phyloP scores from a whole-genome alignment of 2,888 invertebrate genomes.

The Pedicia rivosa region DNA sequence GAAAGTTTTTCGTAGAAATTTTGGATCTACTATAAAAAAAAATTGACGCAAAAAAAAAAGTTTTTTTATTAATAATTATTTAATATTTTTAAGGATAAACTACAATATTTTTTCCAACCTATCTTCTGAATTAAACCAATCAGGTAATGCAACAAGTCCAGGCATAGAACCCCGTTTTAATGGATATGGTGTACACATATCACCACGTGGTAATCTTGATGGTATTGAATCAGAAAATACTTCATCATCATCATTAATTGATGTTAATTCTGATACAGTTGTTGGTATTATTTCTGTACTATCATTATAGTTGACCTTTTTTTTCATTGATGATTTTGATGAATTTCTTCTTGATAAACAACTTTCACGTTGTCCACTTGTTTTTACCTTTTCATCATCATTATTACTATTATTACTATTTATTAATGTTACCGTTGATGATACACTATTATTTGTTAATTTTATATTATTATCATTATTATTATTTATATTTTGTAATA shows the following conservation, averaged over 20 bases:
- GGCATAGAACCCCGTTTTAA: slow-evolving; percentile 21
- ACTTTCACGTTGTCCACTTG: neutral
- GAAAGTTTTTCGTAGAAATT: too few species aligned
- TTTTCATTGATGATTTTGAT: slow-evolving; percentile 24
- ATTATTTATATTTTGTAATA: too few species aligned
- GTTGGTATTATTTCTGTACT: slow-evolving; percentile 27
- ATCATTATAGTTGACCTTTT: slow-evolving; percentile 29
- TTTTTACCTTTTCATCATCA: too few species aligned
- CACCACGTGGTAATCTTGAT: slow-evolving; percentile 30
- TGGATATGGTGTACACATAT: slow-evolving; percentile 35
- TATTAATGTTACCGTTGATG: too few species aligned
- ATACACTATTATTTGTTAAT: too few species aligned
- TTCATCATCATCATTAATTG: slow-evolving; percentile 39
- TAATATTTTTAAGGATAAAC: neutral
- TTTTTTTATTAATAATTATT: slow-evolving; percentile 18
- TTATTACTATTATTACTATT: too few species aligned
- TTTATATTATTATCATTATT: too few species aligned
- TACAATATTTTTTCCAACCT: slow-evolving; percentile 15
- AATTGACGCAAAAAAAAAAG: slow-evolving; percentile 15
- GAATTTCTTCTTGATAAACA: neutral
- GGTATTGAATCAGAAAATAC: slow-evolving; percentile 39
- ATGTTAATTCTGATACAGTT: slow-evolving; percentile 17
- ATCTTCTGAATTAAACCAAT: slow-evolving; percentile 32
- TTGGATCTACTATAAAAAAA: slow-evolving; percentile 10
- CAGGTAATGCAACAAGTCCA: slow-evolving; percentile 26